A percentile compares a stretch with the other conserved stretches of the same genome.
Conservation (phyloP, 2,113 vertebrate genomes). For the Eudyptes chrysolophus region DNA sequence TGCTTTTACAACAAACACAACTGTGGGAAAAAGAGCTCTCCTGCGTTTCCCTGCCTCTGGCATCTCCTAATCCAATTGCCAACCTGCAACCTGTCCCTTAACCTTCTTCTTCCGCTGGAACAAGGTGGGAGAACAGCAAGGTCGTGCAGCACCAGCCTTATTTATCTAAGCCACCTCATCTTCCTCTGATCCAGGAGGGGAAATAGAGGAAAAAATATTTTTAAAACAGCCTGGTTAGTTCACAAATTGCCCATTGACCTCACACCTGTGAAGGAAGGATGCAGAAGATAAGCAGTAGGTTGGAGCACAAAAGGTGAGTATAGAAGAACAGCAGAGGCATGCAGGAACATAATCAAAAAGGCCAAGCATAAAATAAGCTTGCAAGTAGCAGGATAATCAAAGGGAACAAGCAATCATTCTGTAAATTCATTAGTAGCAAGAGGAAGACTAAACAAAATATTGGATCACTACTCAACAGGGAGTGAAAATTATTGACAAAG, state of each 20-base stretch:
- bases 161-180: not conserved
- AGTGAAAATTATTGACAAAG: constrained; percentile 12
- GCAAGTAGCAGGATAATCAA: constrained; percentile 9
- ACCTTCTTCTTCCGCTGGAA: not conserved
- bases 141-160: not conserved
- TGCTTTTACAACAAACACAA: not conserved
- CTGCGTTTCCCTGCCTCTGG: not conserved
- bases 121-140: not conserved
- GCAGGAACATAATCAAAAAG: not conserved
- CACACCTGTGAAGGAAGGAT: not conserved
- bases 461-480: not conserved
- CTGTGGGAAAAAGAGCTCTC: not conserved
- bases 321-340: not conserved
- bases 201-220: not conserved
- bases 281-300: not conserved
- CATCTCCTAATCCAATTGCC: not conserved
- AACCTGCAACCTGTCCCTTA: not conserved
- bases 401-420: constrained; percentile 25
- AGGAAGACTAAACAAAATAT: constrained; percentile 34
- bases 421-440: constrained; percentile 38
- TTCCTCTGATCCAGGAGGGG: not conserved
- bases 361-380: not conserved
- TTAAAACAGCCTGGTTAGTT: not conserved
- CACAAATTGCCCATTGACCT: not conserved
- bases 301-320: not conserved